Evolutionary conservation across 2,113 vertebrate species (phyloP), one percentile per base, ranked within the genome.

Genomic region (Apus apus): DNA sequence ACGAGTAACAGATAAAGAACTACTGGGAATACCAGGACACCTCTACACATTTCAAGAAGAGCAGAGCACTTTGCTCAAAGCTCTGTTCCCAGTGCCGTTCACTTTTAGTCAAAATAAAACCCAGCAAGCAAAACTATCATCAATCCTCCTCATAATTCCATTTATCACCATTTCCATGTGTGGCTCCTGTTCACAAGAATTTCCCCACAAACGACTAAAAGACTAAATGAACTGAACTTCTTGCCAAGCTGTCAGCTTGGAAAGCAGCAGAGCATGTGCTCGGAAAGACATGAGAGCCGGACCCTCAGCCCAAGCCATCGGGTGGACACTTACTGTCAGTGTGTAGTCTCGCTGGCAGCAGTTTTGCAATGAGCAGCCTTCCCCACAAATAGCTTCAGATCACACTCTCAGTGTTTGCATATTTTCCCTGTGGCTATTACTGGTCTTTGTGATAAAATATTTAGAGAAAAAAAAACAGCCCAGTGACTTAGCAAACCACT

Each of bases 401-500:
- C 32, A 11, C 80, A 92, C 72, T 80, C 8, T 60, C 79, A 43
- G 61, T 70, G 34, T 66, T 54, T 21, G 67, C n/a, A 10, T 23
- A 20, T 46, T 62, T 92, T 72, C 36, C 25, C 74, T 3, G 46
- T 72, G 93, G 93, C 94, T 93, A 83, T 82, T 77, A 90, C 95
- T 97, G 95, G 89, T 45, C 84, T 21, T 40, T 72, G 76, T 80
- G 96, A 97, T 97, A 96, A 96, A 64, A 6, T 7, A 21, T 22
- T 32, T n/a, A 11, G 11, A 32, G 30, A 58, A 58, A 13, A 58
- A 54, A 54, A 58, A 13, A 58, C 26, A 56, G 46, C 46, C 43
- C 65, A 61, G 67, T 82, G 81, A 96, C 87, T 93, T 89, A 65
- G 76, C 67, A 94, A 97, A 93, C 96, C 97, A 94, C 96, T 97